A percentile compares a stretch with the other conserved stretches of the same genome.
Conservation (phyloP, 1,140 invertebrate species). For the Sipha flava region DNA sequence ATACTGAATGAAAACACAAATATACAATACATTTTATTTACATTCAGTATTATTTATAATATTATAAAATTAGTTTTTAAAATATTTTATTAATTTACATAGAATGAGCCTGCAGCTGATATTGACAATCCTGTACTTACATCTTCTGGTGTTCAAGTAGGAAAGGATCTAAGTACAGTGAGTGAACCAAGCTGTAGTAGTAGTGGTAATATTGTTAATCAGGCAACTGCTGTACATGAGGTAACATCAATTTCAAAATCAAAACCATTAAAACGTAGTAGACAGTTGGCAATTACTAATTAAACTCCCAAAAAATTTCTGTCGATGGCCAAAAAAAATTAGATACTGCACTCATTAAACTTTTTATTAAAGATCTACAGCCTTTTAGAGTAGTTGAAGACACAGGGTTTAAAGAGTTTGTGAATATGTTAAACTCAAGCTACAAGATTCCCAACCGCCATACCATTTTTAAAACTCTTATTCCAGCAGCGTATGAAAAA, state of each 20-base stretch:
- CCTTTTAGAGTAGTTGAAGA: slow-evolving; percentile 11
- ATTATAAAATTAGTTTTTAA: not conserved
- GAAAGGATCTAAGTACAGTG: not conserved
- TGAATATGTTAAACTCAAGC: not conserved
- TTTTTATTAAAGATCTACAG: not conserved
- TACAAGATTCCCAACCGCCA: not conserved
- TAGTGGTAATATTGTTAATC: not conserved
- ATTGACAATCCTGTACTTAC: not conserved
- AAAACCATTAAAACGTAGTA: not conserved
- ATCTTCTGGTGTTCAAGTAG: not conserved
- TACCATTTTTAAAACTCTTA: not conserved
- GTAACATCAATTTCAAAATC: not conserved
- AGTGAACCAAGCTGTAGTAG: not conserved
- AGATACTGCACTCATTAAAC: not conserved
- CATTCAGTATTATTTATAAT: not conserved
- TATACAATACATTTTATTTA: not conserved
- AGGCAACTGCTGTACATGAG: not conserved
- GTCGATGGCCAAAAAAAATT: not conserved
- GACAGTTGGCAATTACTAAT: not conserved
- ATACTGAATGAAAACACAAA: not conserved
- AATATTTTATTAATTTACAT: not conserved
- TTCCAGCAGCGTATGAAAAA: slow-evolving; percentile 7
- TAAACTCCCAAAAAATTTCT: not conserved
- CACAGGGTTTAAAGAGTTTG: slow-evolving; percentile 13
- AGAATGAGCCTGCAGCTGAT: not conserved